Percentiles rank a stretch among this genome's conserved stretches.
Evolutionary conservation across 2,888 invertebrate species (phyloP).

Genomic region (Drosophila emarginata): DNA sequence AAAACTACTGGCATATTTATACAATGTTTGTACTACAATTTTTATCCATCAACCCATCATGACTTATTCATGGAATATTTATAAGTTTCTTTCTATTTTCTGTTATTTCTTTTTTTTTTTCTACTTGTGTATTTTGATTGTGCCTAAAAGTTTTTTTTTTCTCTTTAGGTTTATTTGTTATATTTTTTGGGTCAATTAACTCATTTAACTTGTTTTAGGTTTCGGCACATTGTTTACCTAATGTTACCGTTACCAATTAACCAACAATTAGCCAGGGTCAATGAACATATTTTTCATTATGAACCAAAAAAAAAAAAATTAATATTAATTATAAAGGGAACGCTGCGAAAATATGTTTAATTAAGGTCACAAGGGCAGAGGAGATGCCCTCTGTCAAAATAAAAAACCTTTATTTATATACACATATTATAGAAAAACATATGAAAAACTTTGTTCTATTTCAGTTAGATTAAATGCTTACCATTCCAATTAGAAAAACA

Average conservation of each 20-base stretch:
- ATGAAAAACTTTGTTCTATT: not conserved
- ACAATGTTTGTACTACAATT: constrained; percentile 25
- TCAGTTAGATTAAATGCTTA: not conserved
- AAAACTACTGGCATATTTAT: constrained; percentile 2
- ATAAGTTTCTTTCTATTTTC: constrained; percentile 26
- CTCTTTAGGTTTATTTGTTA: constrained; percentile 6
- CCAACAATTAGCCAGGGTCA: constrained; percentile 33
- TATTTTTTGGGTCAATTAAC: constrained; percentile 39
- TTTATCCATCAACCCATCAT: not conserved
- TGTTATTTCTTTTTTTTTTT: too few relatives aligned
- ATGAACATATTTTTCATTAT: constrained; percentile 26
- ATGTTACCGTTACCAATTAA: constrained; percentile 34
- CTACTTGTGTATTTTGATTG: constrained; percentile 25
- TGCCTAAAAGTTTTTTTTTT: constrained; percentile 12
- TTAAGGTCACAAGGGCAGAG: not conserved
- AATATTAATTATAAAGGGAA: constrained; percentile 31
- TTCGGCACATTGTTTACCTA: constrained; percentile 7
- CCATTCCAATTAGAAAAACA: not conserved
- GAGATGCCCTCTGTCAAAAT: not conserved
- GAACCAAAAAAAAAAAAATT: constrained; percentile 21
- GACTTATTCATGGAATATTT: constrained; percentile 40
- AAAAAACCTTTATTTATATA: too few relatives aligned
- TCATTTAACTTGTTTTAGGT: constrained; percentile 28
- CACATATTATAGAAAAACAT: not conserved
- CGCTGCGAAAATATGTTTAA: not conserved